phyloP scores from a whole-genome alignment of 1,140 invertebrate genomes.

The Agrilus planipennis region DNA sequence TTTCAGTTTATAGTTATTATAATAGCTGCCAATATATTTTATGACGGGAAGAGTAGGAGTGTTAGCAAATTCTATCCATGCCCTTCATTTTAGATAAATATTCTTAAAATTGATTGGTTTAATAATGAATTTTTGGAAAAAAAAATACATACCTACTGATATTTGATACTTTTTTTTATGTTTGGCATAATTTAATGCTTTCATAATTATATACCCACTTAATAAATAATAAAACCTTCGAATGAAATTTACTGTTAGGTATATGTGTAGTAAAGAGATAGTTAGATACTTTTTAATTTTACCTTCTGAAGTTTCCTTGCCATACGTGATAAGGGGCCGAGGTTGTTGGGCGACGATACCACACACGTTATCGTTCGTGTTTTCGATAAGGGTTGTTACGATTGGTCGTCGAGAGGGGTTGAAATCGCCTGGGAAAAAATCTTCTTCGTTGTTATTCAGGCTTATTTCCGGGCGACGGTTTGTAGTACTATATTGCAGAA shows the following conservation, averaged over 20 bases:
- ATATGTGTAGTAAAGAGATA: not conserved
- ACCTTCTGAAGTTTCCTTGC: conserved; percentile 26
- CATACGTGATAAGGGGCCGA: conserved; percentile 28
- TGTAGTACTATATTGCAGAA: too few species aligned
- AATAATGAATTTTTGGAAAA: conserved; percentile 12
- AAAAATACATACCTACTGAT: conserved; percentile 28
- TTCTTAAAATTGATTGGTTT: not conserved
- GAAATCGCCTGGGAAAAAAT: conserved; percentile 26
- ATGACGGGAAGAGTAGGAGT: too few species aligned
- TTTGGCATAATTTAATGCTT: conserved; percentile 17
- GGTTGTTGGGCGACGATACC: conserved; percentile 18
- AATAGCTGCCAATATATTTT: too few species aligned
- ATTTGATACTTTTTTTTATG: too few species aligned
- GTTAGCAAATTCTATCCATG: too few species aligned
- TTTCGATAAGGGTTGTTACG: not conserved
- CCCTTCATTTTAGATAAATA: too few species aligned
- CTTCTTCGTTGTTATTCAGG: conserved; percentile 15
- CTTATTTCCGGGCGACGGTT: conserved; percentile 3
- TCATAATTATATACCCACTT: conserved; percentile 27
- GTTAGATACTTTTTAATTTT: conserved; percentile 7
- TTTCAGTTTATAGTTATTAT: too few species aligned
- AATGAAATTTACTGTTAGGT: not conserved
- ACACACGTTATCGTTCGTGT: not conserved
- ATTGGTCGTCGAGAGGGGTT: not conserved
- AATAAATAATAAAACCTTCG: conserved; percentile 1